Conservation (phyloP, 64 coral and sea anemone species). For the Acropora tenuis region DNA sequence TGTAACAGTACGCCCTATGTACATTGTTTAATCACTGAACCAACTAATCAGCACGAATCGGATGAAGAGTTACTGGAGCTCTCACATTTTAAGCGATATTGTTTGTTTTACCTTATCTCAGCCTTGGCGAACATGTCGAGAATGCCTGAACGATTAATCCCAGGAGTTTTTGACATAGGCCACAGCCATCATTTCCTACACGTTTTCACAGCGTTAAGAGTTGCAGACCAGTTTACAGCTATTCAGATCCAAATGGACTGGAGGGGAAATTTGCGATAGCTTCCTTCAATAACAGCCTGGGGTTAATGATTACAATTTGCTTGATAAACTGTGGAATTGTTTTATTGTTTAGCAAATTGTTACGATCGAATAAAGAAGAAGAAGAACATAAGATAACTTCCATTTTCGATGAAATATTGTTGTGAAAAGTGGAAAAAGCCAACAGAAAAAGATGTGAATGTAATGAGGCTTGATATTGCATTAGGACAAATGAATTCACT, state of each 20-base stretch:
- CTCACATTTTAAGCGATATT: slow-evolving; percentile 81
- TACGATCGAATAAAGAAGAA: slow-evolving; percentile 89
- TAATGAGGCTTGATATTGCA: no score
- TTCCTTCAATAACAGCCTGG: slow-evolving; percentile 76
- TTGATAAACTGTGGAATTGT: slow-evolving; percentile 71
- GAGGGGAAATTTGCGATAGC: slow-evolving; percentile 47
- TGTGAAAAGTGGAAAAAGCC: no score
- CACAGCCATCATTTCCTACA: slow-evolving; percentile 95
- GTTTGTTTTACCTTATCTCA: slow-evolving; percentile 69
- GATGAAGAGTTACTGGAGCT: slow-evolving; percentile 4
- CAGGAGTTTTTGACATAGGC: slow-evolving; percentile 81
- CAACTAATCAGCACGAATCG: background rate
- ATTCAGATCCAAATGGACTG: slow-evolving; percentile 75
- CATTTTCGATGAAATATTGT: no score
- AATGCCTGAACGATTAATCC: slow-evolving; percentile 84
- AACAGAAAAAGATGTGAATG: no score
- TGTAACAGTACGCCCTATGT: slow-evolving; percentile 80
- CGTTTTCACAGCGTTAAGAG: slow-evolving; percentile 83
- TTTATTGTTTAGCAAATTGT: slow-evolving; percentile 62
- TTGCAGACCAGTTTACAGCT: slow-evolving; percentile 82
- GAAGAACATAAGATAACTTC: slow-evolving; percentile 74
- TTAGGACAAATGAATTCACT: no score
- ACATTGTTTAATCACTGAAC: slow-evolving; percentile 45
- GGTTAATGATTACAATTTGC: slow-evolving; percentile 68
- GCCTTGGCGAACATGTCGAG: slow-evolving; percentile 80